Percentiles rank a stretch among this genome's conserved stretches.
phyloP scores from a whole-genome alignment of 2,113 vertebrate genomes.

The Marmota flaviventris region DNA sequence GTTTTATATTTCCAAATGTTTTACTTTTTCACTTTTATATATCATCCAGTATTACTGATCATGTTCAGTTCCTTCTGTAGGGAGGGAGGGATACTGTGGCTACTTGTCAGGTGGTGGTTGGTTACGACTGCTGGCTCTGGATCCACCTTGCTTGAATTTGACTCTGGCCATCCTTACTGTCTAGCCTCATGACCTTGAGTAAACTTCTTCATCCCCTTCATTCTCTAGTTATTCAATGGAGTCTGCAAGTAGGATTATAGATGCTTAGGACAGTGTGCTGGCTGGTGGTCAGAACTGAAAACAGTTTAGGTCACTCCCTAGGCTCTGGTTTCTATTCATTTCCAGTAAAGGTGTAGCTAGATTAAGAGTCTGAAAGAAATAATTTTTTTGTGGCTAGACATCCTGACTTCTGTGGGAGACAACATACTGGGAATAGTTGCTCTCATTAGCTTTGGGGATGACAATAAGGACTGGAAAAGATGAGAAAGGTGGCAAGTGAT shows the following conservation, averaged over 20 bases:
- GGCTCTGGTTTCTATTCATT: neutral
- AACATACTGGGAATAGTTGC: neutral
- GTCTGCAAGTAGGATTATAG: neutral
- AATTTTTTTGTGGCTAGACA: neutral
- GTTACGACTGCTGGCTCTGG: neutral
- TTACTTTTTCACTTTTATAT: neutral
- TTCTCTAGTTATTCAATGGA: neutral
- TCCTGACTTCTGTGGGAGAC: neutral
- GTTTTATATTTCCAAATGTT: neutral
- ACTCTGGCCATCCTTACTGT: neutral
- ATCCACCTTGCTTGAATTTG: neutral
- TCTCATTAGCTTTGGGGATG: neutral
- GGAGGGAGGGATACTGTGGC: neutral
- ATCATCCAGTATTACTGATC: neutral
- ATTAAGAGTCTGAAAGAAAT: neutral
- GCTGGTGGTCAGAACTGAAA: neutral
- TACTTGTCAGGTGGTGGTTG: neutral
- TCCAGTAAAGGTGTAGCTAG: neutral
- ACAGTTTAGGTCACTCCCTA: neutral
- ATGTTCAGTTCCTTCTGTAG: accelerated
- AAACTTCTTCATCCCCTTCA: neutral
- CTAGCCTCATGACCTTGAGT: neutral
- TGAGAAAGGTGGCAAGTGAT: neutral
- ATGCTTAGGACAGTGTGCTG: neutral
- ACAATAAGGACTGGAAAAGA: neutral